phyloP scores from a whole-genome alignment of 1,140 invertebrate genomes.

The Brachionus plicatilis region DNA sequence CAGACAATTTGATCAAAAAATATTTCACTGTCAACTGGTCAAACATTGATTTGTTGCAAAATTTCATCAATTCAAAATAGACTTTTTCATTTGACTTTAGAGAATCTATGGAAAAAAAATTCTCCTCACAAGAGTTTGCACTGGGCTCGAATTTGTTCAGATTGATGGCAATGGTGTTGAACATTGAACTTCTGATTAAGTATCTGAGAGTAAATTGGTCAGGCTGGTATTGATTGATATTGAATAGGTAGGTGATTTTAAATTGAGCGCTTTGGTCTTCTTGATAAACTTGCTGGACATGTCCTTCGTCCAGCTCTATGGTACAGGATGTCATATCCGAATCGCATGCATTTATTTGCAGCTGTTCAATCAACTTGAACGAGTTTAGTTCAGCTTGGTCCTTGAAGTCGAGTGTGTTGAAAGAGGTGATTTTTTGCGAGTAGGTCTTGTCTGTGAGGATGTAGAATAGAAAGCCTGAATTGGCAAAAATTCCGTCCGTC shows the following conservation, averaged over 20 bases:
- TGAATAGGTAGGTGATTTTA: constrained; percentile 8
- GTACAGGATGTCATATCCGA: background rate
- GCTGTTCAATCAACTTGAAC: background rate
- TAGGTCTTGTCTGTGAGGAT: background rate
- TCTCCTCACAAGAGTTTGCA: background rate
- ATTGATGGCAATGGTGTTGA: constrained; percentile 33
- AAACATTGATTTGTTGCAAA: background rate
- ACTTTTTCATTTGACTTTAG: background rate
- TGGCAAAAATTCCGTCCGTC: background rate
- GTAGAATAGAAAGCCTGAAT: constrained; percentile 33
- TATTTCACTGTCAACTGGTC: background rate
- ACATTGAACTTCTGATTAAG: background rate
- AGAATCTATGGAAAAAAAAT: background rate
- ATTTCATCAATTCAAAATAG: background rate
- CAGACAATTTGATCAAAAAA: background rate
- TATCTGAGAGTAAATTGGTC: constrained; percentile 5
- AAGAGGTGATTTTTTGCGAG: background rate
- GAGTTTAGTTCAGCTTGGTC: constrained; percentile 3
- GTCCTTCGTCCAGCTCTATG: background rate
- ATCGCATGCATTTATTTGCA: background rate
- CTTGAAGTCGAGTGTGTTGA: background rate
- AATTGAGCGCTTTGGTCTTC: background rate
- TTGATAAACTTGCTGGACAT: background rate
- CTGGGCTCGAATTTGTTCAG: background rate
- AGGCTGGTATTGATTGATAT: constrained; percentile 21